Base-by-base conservation (phyloP, 2,797 vertebrate genomes). In the Cyprinella venusta region DNA sequence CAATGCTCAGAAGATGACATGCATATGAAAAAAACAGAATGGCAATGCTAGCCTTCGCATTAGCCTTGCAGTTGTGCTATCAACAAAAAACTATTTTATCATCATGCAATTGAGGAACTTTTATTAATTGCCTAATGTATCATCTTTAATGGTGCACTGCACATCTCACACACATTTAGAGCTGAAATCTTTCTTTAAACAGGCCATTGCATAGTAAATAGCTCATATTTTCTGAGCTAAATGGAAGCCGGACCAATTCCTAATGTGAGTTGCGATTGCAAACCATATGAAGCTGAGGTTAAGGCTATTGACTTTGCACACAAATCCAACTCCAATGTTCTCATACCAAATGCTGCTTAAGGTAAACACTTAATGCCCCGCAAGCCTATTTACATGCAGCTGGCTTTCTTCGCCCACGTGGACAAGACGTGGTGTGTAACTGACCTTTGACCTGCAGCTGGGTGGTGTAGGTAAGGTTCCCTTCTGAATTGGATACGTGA, bases 401-500 rank as follows among this genome's bases (percentile, higher is more conserved):
- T 24, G 24, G 50, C 33, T 61, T 67, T 19, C 40, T 83, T 82
- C 30, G 72, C 12, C 12, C 80, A 68, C 45, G 82, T 88, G 83
- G 84, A 16, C 84, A 65, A 71, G 56, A 72, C 80, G 87, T 64
- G 78, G 72, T 56, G 79, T 12, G 61, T 81, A 42, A 85, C 93
- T 93, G 88, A 99, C 98, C 98, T 96, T 97, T 97, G 88, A 99
- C 96, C 42, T 97, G 95, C 84, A 99, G 96, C 3, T 95, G 96
- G 8, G 94, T 97, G 48, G 89, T 91, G 83, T 98, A 97, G 81
- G 94, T 96, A 88, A 96, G 64, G 30, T 95, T 96, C 87, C 98
- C 98, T 90, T 98, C 97, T 0, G 94, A 85, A 90, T 96, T 99
- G 90, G 96, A 96, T 15, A 98, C 97, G 1, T 98, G 97, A 91